phyloP scores from a whole-genome alignment of 2,797 vertebrate genomes.

The Sylvilagus floridanus region DNA sequence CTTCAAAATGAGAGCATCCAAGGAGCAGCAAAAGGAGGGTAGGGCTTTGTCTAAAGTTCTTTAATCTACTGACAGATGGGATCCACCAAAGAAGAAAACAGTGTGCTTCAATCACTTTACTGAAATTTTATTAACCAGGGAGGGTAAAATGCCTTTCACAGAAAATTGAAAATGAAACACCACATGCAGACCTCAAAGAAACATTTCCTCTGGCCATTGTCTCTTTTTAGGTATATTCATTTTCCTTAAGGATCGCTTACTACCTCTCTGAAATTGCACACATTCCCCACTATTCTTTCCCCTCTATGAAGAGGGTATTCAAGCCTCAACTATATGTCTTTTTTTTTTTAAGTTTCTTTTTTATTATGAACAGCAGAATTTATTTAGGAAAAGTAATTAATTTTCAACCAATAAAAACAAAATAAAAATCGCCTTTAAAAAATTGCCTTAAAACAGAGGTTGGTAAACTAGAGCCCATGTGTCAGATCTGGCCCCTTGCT shows the following conservation, averaged over 20 bases:
- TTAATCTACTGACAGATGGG: neutral
- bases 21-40: neutral
- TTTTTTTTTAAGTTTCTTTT: no score
- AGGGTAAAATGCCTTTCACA: neutral
- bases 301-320: neutral
- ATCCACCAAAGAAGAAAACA: neutral
- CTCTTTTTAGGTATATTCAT: neutral
- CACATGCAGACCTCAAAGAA: neutral
- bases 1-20: neutral
- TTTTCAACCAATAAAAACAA: conserved; percentile 22
- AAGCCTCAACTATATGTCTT: neutral
- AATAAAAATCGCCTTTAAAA: conserved; percentile 27
- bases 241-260: neutral
- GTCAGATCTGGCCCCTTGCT: neutral
- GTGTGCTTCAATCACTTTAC: neutral
- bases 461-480: neutral
- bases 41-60: neutral
- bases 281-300: neutral
- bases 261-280: neutral
- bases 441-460: neutral
- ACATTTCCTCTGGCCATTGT: neutral
- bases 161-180: neutral
- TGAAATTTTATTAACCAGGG: neutral
- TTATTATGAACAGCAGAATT: neutral
- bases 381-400: neutral